Percentiles rank a stretch among this genome's conserved stretches.
Conservation (phyloP, 2,888 invertebrate genomes). For the Apodemia hepburni region DNA sequence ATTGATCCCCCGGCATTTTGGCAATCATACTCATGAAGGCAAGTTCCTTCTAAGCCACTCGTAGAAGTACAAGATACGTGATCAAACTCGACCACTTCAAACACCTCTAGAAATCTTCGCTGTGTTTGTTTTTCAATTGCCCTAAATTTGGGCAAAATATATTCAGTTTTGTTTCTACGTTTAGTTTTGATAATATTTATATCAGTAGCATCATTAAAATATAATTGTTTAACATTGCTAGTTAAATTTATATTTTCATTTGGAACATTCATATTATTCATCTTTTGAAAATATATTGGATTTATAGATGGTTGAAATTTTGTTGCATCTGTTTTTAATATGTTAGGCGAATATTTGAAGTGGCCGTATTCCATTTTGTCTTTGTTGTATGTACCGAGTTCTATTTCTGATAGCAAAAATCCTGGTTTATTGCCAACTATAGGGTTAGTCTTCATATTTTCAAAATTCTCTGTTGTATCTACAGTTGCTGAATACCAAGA, state of each 20-base stretch:
- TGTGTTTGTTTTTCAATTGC: constrained; percentile 4
- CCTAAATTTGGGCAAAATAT: constrained; percentile 12
- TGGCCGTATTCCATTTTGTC: background rate
- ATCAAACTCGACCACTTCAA: constrained; percentile 85
- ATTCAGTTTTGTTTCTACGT: constrained; percentile 39
- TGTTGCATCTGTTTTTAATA: background rate
- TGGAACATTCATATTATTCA: background rate
- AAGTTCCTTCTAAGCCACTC: constrained; percentile 83
- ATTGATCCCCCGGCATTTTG: constrained; percentile 79
- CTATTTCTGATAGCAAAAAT: constrained; percentile 5
- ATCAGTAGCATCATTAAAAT: background rate
- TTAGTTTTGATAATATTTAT: constrained; percentile 28
- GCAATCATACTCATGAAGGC: constrained; percentile 85
- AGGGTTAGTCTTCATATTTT: background rate
- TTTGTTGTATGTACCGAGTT: background rate
- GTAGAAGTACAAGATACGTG: constrained; percentile 81
- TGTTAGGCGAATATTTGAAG: background rate
- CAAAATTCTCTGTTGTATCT: background rate
- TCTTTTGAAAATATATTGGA: background rate
- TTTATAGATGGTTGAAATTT: constrained; percentile 4
- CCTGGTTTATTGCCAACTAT: background rate
- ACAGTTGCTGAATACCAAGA: background rate
- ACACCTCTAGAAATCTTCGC: constrained; percentile 82
- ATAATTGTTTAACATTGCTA: background rate
- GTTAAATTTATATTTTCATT: background rate